A percentile compares a stretch with the other conserved stretches of the same genome.
Conservation (phyloP, 2,888 invertebrate genomes). For the Oxyscelio sp. region DNA sequence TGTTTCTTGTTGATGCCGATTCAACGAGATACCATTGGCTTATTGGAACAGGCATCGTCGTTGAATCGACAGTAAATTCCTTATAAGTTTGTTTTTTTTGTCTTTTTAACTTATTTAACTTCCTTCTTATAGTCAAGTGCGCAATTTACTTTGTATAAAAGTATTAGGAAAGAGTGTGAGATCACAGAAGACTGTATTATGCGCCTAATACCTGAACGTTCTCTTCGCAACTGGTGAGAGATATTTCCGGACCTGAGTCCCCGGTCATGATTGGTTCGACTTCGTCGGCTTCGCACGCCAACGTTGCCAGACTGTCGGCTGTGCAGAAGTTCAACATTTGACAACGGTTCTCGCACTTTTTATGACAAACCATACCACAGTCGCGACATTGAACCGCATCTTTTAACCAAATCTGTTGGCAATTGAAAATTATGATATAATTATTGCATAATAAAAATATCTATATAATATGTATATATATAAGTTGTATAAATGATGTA, state of each 20-base stretch:
- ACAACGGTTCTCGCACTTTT: slow-evolving; percentile 97
- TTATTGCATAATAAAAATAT: too few species aligned
- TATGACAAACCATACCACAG: slow-evolving; percentile 97
- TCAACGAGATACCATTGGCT: slow-evolving; percentile 5
- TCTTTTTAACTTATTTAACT: too few species aligned
- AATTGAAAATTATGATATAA: too few species aligned
- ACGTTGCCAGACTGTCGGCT: slow-evolving; percentile 85
- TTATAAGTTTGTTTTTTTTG: too few species aligned
- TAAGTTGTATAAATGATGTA: too few species aligned
- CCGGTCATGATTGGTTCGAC: slow-evolving; percentile 81
- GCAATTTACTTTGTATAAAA: slow-evolving; percentile 45
- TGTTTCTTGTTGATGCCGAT: slow-evolving; percentile 19
- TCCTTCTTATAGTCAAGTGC: slow-evolving; percentile 22
- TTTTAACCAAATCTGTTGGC: slow-evolving; percentile 98
- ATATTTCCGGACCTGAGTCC: slow-evolving; percentile 87
- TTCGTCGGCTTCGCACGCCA: slow-evolving; percentile 87
- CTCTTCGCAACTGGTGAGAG: slow-evolving; percentile 87
- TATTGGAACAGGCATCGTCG: neutral
- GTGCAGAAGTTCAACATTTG: slow-evolving; percentile 92
- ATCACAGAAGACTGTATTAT: slow-evolving; percentile 82
- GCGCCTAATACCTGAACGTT: slow-evolving; percentile 87
- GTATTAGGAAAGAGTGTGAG: slow-evolving; percentile 52
- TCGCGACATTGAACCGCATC: slow-evolving; percentile 97
- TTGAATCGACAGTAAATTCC: slow-evolving; percentile 33
- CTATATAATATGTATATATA: too few species aligned